phyloP scores from a whole-genome alignment of 1,140 invertebrate genomes.

The Cyclargus thomasi region DNA sequence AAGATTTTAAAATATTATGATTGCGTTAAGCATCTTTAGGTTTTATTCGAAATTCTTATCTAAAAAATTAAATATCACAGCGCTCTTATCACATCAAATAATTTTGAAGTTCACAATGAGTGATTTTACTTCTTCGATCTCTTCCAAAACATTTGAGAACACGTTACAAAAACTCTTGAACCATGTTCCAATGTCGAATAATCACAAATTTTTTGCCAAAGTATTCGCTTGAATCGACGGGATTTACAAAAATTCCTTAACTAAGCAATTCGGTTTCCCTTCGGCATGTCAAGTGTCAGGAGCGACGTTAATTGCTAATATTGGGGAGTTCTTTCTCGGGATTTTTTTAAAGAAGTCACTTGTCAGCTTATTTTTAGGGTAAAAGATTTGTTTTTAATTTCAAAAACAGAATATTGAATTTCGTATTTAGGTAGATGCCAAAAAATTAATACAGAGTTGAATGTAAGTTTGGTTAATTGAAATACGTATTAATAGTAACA shows the following conservation, averaged over 20 bases:
- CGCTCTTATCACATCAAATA: too few relatives aligned
- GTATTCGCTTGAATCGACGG: not conserved
- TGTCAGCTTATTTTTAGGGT: not conserved
- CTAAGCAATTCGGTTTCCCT: slow-evolving; percentile 10
- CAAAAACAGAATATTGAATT: not conserved
- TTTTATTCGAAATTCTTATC: too few relatives aligned
- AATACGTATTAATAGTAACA: too few relatives aligned
- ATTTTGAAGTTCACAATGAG: too few relatives aligned
- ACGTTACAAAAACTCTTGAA: too few relatives aligned
- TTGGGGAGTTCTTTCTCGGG: not conserved
- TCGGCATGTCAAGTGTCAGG: slow-evolving; percentile 6
- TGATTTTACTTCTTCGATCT: too few relatives aligned
- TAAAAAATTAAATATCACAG: too few relatives aligned
- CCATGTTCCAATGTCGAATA: not conserved
- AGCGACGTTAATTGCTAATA: slow-evolving; percentile 2
- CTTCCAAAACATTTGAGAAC: not conserved
- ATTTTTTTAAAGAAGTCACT: not conserved
- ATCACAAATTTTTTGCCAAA: not conserved
- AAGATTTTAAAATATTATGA: too few relatives aligned
- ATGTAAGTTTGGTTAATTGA: too few relatives aligned
- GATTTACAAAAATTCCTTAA: slow-evolving; percentile 9
- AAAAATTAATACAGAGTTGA: too few relatives aligned
- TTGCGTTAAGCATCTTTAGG: too few relatives aligned
- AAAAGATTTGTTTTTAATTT: not conserved
- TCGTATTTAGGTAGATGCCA: not conserved